Conservation (phyloP, 2,113 vertebrate species). For the Archocentrus centrarchus region DNA sequence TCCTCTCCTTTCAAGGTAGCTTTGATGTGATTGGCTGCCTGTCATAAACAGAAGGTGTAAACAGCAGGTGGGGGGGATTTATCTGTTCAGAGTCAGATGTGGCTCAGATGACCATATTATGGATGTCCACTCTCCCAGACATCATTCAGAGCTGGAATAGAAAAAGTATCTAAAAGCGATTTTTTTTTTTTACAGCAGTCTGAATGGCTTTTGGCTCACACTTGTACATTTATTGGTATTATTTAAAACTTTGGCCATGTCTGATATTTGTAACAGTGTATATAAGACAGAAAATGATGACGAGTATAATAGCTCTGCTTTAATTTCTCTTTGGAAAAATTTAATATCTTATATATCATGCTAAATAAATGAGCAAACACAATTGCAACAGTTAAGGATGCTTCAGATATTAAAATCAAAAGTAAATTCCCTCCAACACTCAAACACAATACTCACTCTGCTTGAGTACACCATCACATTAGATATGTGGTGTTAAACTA, state of each 20-base stretch:
- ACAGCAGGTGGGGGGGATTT: not conserved
- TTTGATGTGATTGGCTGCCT: not conserved
- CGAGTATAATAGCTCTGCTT: not conserved
- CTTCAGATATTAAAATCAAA: not conserved
- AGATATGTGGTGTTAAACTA: not conserved
- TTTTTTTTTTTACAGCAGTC: not conserved
- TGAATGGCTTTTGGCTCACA: not conserved
- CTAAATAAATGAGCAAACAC: not conserved
- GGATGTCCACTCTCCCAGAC: accelerated
- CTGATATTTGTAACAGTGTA: not conserved
- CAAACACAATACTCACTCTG: not conserved
- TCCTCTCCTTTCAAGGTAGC: not conserved
- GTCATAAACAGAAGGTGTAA: not conserved
- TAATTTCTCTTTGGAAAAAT: not conserved
- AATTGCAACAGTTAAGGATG: not conserved
- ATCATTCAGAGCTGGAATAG: not conserved
- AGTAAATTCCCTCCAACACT: not conserved
- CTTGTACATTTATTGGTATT: not conserved
- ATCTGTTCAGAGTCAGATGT: not conserved
- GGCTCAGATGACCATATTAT: not conserved
- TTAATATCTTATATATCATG: not conserved
- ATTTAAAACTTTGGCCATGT: not conserved
- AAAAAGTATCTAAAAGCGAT: not conserved
- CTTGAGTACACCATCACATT: not conserved
- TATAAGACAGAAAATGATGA: not conserved